phyloP scores from a whole-genome alignment of 2,113 vertebrate genomes.

The Zapornia atra region DNA sequence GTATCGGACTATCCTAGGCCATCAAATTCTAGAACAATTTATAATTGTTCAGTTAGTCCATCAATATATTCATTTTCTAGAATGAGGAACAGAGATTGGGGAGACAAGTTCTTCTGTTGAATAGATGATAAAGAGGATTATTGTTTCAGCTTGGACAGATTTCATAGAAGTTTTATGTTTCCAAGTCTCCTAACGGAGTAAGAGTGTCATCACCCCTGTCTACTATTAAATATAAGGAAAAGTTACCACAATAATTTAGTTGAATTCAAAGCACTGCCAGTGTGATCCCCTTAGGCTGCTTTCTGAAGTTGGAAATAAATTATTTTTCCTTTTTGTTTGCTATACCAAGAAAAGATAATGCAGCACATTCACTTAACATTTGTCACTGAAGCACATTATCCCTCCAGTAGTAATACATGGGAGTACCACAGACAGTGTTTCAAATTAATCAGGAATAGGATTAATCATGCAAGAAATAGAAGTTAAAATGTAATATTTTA shows the following conservation, averaged over 20 bases:
- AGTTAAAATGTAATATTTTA: slow-evolving; percentile 66
- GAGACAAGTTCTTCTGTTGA: neutral
- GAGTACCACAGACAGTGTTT: slow-evolving; percentile 29
- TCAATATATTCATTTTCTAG: slow-evolving; percentile 21
- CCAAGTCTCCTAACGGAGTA: neutral
- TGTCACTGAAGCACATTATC: slow-evolving; percentile 54
- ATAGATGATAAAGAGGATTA: slow-evolving; percentile 4
- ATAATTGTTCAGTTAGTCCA: neutral
- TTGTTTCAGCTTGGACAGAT: neutral
- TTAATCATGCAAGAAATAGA: slow-evolving; percentile 72
- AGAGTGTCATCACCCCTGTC: neutral
- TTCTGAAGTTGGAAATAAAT: slow-evolving; percentile 39
- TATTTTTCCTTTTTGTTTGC: slow-evolving; percentile 43
- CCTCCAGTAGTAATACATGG: slow-evolving; percentile 42
- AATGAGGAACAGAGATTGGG: neutral
- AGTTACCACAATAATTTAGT: neutral
- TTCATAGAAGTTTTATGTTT: slow-evolving; percentile 7
- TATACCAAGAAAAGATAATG: slow-evolving; percentile 59
- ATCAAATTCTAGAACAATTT: neutral
- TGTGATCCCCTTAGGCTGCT: slow-evolving; percentile 29
- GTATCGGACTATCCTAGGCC: neutral
- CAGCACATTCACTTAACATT: slow-evolving; percentile 55
- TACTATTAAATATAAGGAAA: slow-evolving; percentile 13
- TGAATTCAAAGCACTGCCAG: neutral
- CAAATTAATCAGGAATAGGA: slow-evolving; percentile 69